phyloP scores from a whole-genome alignment of 1,140 invertebrate genomes.

The Papilio glaucus region DNA sequence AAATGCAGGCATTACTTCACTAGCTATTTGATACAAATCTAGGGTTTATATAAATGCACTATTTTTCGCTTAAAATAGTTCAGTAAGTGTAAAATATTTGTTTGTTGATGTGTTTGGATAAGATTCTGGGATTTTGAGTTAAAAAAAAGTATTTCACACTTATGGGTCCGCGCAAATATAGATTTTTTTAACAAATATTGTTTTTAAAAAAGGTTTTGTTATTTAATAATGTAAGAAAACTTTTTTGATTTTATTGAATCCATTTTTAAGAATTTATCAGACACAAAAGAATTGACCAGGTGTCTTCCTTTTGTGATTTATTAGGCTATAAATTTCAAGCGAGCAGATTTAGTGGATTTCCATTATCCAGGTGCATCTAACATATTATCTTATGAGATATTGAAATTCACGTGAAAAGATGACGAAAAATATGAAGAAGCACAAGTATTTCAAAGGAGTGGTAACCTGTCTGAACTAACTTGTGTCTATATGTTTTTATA shows the following conservation, averaged over 20 bases:
- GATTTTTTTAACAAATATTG: neutral
- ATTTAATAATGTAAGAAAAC: neutral
- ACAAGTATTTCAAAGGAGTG: too few relatives aligned
- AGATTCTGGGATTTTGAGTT: too few relatives aligned
- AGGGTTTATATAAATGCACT: neutral
- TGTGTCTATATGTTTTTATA: too few relatives aligned
- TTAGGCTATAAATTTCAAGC: conserved; percentile 22
- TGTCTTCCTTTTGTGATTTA: conserved; percentile 25
- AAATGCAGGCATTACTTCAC: conserved; percentile 50
- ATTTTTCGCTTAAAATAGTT: neutral
- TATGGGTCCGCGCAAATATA: neutral
- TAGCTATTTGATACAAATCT: conserved; percentile 42
- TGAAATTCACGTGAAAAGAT: neutral
- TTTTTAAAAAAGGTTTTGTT: neutral
- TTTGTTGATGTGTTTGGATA: too few relatives aligned
- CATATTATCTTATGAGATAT: neutral
- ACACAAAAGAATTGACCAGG: conserved; percentile 16
- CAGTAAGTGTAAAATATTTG: neutral
- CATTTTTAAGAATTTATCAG: conserved; percentile 2
- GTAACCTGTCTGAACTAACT: too few relatives aligned
- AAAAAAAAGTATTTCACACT: too few relatives aligned
- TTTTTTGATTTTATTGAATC: neutral
- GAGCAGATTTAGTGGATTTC: conserved; percentile 13
- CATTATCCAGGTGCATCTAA: conserved; percentile 7
- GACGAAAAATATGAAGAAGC: neutral